Conservation (phyloP, 2,113 vertebrate species). For the Eudorcas thomsonii region DNA sequence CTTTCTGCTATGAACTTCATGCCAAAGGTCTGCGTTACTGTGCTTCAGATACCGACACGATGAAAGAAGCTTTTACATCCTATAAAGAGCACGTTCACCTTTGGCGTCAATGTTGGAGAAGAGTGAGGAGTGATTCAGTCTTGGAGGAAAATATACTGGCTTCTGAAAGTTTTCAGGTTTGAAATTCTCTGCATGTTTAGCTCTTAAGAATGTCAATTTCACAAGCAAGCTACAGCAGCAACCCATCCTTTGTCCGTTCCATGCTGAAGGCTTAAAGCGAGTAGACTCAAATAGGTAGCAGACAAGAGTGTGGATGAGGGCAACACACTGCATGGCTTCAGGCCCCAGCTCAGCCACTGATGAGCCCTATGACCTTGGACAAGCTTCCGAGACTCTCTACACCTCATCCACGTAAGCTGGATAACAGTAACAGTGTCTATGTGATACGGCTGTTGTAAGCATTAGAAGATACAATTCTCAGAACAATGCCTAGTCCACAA, state of each 20-base stretch:
- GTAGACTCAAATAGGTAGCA: too few relatives aligned
- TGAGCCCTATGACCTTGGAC: not conserved
- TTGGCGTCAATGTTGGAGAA: conserved; percentile 15
- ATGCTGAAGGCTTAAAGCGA: not conserved
- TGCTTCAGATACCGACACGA: not conserved
- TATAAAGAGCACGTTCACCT: conserved; percentile 23
- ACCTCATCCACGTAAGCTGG: not conserved
- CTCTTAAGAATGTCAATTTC: not conserved
- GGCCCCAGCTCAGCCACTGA: not conserved
- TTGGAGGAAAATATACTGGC: conserved; percentile 31
- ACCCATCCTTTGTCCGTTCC: not conserved
- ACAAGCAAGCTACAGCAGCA: not conserved
- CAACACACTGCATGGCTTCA: not conserved
- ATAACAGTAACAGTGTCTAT: not conserved
- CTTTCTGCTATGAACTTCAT: conserved; percentile 24
- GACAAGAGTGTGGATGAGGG: not conserved
- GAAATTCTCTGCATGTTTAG: not conserved
- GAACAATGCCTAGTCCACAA: not conserved
- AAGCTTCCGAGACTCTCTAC: not conserved
- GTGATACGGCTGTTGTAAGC: not conserved
- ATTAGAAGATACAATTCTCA: not conserved
- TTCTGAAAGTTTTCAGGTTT: conserved; percentile 22
- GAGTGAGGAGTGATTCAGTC: conserved; percentile 23
- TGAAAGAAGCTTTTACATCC: conserved; percentile 26
- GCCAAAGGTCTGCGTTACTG: not conserved